A percentile compares a stretch with the other conserved stretches of the same genome.
phyloP scores from a whole-genome alignment of 2,797 vertebrate species.

The Tamandua tetradactyla region DNA sequence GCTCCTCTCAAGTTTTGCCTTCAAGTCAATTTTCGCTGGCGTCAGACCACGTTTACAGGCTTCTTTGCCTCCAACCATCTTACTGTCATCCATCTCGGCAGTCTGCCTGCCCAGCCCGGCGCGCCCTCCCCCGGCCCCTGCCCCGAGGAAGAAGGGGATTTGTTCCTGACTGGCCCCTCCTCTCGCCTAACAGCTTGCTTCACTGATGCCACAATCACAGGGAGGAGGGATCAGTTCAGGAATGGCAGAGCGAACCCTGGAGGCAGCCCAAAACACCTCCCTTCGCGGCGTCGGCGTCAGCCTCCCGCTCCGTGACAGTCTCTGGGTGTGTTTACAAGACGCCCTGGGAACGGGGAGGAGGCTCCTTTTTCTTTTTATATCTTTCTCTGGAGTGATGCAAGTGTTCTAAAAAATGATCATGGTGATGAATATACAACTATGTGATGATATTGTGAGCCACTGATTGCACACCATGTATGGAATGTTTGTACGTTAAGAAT shows the following conservation, averaged over 20 bases:
- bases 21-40: conserved; percentile 97
- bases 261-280: conserved; percentile 69
- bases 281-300: conserved; percentile 30
- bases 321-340: conserved; percentile 79
- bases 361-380: too few species aligned
- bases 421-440: too few species aligned
- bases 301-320: conserved; percentile 60
- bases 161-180: conserved; percentile 64
- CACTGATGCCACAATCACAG: conserved; percentile 65
- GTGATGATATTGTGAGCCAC: too few species aligned
- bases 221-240: conserved; percentile 65
- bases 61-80: conserved; percentile 94
- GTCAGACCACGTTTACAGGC: conserved; percentile 96
- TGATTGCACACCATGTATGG: too few species aligned
- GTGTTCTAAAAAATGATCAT: too few species aligned
- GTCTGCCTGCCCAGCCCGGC: too few species aligned
- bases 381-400: too few species aligned
- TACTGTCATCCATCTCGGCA: conserved; percentile 86
- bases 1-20: conserved; percentile 97
- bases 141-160: conserved; percentile 54
- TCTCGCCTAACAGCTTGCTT: conserved; percentile 72
- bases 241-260: conserved; percentile 66
- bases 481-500: too few species aligned
- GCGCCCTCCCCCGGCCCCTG: too few species aligned
- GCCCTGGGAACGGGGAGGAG: too few species aligned